Evolutionary conservation across 2,113 vertebrate species (phyloP).

Genomic region (Helogale parvula): DNA sequence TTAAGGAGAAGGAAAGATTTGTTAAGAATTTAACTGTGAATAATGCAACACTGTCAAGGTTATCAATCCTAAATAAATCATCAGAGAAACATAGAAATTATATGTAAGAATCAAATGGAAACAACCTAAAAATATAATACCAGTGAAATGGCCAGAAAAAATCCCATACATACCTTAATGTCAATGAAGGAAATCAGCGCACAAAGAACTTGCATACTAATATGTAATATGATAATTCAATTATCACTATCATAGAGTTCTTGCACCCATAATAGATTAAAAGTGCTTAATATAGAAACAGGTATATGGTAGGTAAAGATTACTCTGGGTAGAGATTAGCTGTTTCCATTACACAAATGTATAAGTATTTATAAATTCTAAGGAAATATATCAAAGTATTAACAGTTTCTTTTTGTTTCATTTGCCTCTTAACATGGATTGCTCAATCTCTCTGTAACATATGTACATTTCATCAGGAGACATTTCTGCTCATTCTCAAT

Average conservation of each 20-base stretch:
- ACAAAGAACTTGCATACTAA: background rate
- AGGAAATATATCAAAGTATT: background rate
- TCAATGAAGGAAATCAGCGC: background rate
- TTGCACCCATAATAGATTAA: background rate
- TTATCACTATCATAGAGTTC: background rate
- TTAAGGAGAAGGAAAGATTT: background rate
- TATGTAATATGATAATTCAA: background rate
- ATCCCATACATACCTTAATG: background rate
- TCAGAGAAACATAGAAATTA: background rate
- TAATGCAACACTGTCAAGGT: background rate
- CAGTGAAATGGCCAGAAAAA: slow-evolving; percentile 15
- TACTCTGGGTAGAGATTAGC: background rate
- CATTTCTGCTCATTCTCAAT: background rate
- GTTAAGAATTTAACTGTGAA: background rate
- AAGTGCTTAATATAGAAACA: background rate
- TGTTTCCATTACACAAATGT: background rate
- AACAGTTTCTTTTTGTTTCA: background rate
- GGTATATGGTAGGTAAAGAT: background rate
- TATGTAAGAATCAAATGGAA: background rate
- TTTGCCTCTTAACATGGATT: background rate
- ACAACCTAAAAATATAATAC: background rate
- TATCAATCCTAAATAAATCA: background rate
- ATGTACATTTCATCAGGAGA: background rate
- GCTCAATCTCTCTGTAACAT: background rate
- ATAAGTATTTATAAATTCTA: slow-evolving; percentile 13